Evolutionary conservation across 2,888 invertebrate species (phyloP), one percentile per base, ranked within the genome.

Genomic region (Antheraea assamensis): DNA sequence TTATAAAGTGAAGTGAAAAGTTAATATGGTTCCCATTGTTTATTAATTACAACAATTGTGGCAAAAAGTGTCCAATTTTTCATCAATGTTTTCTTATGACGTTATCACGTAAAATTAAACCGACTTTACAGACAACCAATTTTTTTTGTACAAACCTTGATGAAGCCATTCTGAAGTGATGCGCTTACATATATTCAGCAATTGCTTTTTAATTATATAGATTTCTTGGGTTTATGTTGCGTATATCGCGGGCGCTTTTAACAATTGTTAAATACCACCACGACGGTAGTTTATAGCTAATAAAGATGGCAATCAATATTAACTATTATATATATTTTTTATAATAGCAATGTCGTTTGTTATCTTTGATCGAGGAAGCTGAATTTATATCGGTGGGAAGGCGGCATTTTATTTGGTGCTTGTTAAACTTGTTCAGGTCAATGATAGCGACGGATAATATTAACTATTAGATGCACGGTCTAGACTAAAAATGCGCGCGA

Each of bases 301-400:
- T 58, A 58, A 58, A 58, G n/a, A n/a, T 58, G 24, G 24, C n/a
- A 24, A 58, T 24, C 8, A 10, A 24, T 30, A 30, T 64, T 15
- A 64, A 17, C 13, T 17, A 64, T 64, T 27, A 64, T 30, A 3
- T 64, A 13, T n/a, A n/a, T n/a, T 27, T 5, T 24, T 17, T 30
- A 64, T 64, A 30, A 64, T 64, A 64, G 61, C 30, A 27, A 30
- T 64, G 27, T 64, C 30, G 61, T 64, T 64, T 61, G 27, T 61
- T 61, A 61, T 61, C 61, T 61, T 30, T 64, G 61, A 64, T 30
- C 61, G 27, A 64, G 27, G 61, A 64, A 30, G 17, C 30, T 30
- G 5, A 17, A 64, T 64, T 30, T 64, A 64, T 64, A 64, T 64
- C 30, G 30, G 61, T 64, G 61, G 61, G 61, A 64, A 64, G 30